phyloP scores from a whole-genome alignment of 1,140 invertebrate species.

The Eciton burchellii region DNA sequence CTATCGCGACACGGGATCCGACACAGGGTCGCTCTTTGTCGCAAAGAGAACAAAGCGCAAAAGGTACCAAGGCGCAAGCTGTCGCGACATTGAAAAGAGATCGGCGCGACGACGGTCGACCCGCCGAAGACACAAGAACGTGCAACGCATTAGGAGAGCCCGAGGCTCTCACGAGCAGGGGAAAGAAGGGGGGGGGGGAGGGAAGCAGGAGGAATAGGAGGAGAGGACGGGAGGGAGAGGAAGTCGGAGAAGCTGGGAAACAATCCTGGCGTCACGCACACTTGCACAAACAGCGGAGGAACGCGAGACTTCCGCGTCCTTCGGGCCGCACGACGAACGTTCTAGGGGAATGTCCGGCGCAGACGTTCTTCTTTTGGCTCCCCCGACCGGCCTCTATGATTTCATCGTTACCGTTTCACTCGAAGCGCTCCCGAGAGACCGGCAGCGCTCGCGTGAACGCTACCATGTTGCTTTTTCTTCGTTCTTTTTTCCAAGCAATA shows the following conservation, averaged over 20 bases:
- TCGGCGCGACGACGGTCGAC: conserved; percentile 55
- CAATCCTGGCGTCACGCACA: conserved; percentile 72
- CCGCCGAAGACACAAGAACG: conserved; percentile 63
- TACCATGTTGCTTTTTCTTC: conserved; percentile 51
- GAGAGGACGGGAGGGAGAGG: no score
- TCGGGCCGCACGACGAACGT: neutral
- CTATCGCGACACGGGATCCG: conserved; percentile 36
- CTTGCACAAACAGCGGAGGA: conserved; percentile 76
- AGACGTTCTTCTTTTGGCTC: conserved; percentile 48
- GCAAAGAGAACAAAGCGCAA: conserved; percentile 28
- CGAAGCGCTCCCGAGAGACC: neutral
- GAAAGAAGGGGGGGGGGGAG: neutral
- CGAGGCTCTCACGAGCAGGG: conserved; percentile 44
- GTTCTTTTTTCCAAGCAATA: conserved; percentile 1
- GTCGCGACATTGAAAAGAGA: conserved; percentile 64
- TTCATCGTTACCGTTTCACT: conserved; percentile 26
- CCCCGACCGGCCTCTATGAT: conserved; percentile 7
- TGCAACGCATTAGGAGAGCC: conserved; percentile 64
- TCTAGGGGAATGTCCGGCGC: conserved; percentile 34
- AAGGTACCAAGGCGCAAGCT: conserved; percentile 37
- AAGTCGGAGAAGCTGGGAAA: conserved; percentile 62
- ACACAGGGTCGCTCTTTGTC: conserved; percentile 29
- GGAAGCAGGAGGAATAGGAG: no score
- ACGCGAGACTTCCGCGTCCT: conserved; percentile 73
- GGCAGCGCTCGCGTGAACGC: conserved; percentile 10